Base-by-base conservation (phyloP, 2,113 vertebrate genomes). In the Laterallus jamaicensis region DNA sequence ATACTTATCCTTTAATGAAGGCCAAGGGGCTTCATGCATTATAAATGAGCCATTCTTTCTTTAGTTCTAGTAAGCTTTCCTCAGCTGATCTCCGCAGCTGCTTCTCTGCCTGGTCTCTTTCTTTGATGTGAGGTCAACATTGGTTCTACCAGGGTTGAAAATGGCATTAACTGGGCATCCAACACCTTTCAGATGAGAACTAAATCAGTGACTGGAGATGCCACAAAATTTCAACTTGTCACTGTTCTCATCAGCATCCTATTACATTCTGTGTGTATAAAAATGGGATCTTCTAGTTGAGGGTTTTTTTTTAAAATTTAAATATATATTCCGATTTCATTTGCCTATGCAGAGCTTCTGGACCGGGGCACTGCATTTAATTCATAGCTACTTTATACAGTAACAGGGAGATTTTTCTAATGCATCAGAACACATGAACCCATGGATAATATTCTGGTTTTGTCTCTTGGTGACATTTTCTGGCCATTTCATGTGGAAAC, bases 21-120 rank as follows among this genome's bases (percentile, higher is more conserved):
- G 71, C 56, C 79, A 74, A 39, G 59, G 55, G 63, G 14, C 56
- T 93, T 66, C 15, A 86, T 88, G 18, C 35, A 92, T 94, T 86
- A 90, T 95, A 92, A 91, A 91, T 67, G 56, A 90, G 11, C 11
- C 17, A 8, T 77, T 86, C 50, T 82, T 90, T 85, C 78, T 92
- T 95, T 74, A 91, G 90, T 52, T 82, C 68, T 59, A 47, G 44
- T 20, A 85, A 91, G 25, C 9, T 47, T 82, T 88, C 20, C 56
- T 88, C 40, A 77, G 79, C 47, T 83, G 50, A 50, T 67, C 35
- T 88, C 50, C 90, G 68, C 75, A 80, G 58, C 24, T 15, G 3
- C 58, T 85, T 73, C 52, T 78, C 76, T 40, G 20, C 11, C 19
- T 50, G 42, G 19, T 87, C 31, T 91, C 81, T n/a, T n/a, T 90